A percentile compares a stretch with the other conserved stretches of the same genome.
These are phyloP conservation scores for Noctua pronuba DNA, from an alignment of 2,888 invertebrate species.

Conservation along the genomic window DNA sequence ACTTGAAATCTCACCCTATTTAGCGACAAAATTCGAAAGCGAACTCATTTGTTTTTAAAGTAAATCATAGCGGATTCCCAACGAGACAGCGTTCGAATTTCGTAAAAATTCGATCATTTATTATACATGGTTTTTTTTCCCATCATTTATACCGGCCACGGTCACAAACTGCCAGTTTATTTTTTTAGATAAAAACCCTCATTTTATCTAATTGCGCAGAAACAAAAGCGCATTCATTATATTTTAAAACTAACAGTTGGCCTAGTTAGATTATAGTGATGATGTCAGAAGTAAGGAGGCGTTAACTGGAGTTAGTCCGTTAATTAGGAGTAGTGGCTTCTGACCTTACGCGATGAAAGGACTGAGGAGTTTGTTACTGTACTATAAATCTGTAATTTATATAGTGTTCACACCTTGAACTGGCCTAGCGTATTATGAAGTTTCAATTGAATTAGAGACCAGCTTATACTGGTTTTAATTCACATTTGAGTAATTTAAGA, in stretches of 20 bases:
- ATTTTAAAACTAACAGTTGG: constrained; percentile 33
- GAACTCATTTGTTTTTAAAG: not conserved
- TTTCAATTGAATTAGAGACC: not conserved
- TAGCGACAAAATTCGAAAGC: not conserved
- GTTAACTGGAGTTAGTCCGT: constrained; percentile 21
- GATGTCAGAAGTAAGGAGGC: constrained; percentile 37
- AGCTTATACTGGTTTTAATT: not conserved
- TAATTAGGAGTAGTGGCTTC: constrained; percentile 42
- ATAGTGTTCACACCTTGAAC: too few species aligned
- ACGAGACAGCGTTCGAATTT: not conserved
- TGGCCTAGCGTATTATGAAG: not conserved
- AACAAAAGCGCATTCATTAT: constrained; percentile 41
- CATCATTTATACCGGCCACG: not conserved
- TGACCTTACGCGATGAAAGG: constrained; percentile 33
- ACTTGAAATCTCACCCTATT: not conserved
- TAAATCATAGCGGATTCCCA: not conserved
- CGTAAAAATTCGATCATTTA: not conserved
- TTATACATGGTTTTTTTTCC: too few species aligned
- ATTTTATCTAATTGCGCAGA: constrained; percentile 43
- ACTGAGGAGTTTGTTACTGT: not conserved
- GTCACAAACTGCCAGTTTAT: not conserved
- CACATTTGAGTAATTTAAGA: not conserved
- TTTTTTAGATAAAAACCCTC: constrained; percentile 14
- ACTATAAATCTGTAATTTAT: constrained; percentile 10
- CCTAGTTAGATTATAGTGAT: constrained; percentile 50